phyloP scores from a whole-genome alignment of 2,797 vertebrate genomes.

The Rhabdomys pumilio region DNA sequence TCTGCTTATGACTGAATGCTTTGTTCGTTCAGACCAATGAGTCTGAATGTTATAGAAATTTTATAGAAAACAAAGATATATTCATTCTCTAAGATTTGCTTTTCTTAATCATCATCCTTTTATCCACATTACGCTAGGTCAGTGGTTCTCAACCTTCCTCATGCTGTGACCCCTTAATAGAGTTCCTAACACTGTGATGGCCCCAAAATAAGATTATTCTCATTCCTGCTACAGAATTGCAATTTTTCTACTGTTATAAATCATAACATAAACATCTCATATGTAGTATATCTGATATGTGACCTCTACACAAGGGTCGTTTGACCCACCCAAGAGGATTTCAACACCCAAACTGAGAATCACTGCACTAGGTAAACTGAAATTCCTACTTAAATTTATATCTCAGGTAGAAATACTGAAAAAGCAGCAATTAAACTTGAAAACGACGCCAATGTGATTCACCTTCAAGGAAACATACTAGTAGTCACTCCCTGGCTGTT shows the following conservation, averaged over 20 bases:
- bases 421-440: slow-evolving; percentile 56
- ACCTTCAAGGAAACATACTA: background rate
- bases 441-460: background rate
- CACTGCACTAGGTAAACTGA: background rate
- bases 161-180: background rate
- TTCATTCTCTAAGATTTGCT: slow-evolving; percentile 49
- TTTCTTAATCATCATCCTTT: background rate
- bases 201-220: background rate
- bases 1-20: background rate
- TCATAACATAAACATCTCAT: background rate
- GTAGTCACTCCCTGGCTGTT: background rate
- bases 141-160: background rate
- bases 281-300: background rate
- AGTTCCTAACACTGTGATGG: background rate
- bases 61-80: slow-evolving; percentile 47
- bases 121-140: background rate
- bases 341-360: background rate
- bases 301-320: background rate
- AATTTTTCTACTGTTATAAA: background rate
- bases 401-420: slow-evolving; percentile 26
- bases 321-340: no score
- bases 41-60: slow-evolving; percentile 61
- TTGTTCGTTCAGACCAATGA: slow-evolving; percentile 33
- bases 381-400: slow-evolving; percentile 37
- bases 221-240: background rate